Evolutionary conservation across 1,140 invertebrate genomes (phyloP).

Genomic region (Psilanteris sp.): DNA sequence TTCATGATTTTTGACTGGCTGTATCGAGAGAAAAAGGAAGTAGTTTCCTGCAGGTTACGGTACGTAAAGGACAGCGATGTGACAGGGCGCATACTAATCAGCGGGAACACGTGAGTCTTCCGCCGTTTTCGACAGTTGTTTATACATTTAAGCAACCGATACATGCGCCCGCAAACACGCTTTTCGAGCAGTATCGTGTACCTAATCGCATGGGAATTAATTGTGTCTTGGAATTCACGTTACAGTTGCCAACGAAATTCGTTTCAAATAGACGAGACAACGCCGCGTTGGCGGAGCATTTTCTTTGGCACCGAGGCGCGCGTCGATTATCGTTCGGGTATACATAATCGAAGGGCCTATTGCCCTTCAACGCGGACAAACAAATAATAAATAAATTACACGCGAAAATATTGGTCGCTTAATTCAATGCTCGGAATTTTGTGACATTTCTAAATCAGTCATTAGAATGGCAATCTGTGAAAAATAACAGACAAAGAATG

Average conservation of each 20-base stretch:
- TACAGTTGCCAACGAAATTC: slow-evolving; percentile 5
- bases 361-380: too few relatives aligned
- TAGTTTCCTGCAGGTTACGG: slow-evolving; percentile 69
- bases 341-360: too few relatives aligned
- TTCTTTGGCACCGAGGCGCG: not conserved
- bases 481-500: too few relatives aligned
- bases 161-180: slow-evolving; percentile 34
- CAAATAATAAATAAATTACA: too few relatives aligned
- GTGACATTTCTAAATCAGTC: too few relatives aligned
- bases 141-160: slow-evolving; percentile 37
- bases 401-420: too few relatives aligned
- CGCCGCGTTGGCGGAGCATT: not conserved
- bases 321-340: too few relatives aligned
- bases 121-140: slow-evolving; percentile 65
- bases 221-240: slow-evolving; percentile 23
- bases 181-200: slow-evolving; percentile 24
- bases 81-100: slow-evolving; percentile 76
- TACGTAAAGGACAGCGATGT: slow-evolving; percentile 70
- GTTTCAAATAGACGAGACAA: slow-evolving; percentile 4
- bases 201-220: slow-evolving; percentile 44
- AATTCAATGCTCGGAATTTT: too few relatives aligned
- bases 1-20: slow-evolving; percentile 75
- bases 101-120: slow-evolving; percentile 57
- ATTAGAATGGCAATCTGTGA: too few relatives aligned
- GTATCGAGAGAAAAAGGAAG: slow-evolving; percentile 76